Percentiles rank a stretch among this genome's conserved stretches.
Conservation (phyloP, 2,797 vertebrate species). For the Gallirallus australis region DNA sequence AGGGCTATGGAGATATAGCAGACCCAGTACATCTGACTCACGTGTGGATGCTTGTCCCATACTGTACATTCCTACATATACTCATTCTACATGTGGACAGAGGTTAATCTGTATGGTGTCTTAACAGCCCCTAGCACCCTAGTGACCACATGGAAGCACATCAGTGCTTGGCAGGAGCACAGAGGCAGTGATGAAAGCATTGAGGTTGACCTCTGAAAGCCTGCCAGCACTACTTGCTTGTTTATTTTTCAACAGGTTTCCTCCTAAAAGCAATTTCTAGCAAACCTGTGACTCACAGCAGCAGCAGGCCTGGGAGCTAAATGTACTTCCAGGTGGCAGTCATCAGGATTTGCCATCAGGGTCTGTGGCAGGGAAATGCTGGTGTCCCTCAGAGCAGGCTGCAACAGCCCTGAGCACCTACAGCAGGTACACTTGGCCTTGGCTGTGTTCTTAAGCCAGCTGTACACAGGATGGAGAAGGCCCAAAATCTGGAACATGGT, state of each 20-base stretch:
- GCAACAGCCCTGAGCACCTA: neutral
- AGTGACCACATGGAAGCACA: fast-evolving
- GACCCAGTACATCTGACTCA: neutral
- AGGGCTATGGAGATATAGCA: neutral
- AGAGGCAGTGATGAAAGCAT: fast-evolving
- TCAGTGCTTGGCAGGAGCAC: neutral
- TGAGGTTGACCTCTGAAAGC: neutral
- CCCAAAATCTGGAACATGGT: neutral
- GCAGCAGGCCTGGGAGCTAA: neutral
- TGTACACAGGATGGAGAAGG: neutral
- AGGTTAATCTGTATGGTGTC: too few species aligned
- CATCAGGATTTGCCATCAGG: fast-evolving
- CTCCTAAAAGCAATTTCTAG: neutral
- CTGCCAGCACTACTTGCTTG: neutral
- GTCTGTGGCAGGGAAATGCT: neutral
- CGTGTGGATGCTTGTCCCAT: fast-evolving
- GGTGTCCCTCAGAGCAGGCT: neutral
- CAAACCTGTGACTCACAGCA: neutral
- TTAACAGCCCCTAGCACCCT: neutral
- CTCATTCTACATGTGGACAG: neutral
- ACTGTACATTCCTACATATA: too few species aligned
- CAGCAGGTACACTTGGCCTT: neutral
- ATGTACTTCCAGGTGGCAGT: neutral
- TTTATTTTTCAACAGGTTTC: neutral
- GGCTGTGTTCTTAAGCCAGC: neutral